Evolutionary conservation across 2,797 vertebrate species (phyloP).

Genomic region (Pyrocephalus nanus): DNA sequence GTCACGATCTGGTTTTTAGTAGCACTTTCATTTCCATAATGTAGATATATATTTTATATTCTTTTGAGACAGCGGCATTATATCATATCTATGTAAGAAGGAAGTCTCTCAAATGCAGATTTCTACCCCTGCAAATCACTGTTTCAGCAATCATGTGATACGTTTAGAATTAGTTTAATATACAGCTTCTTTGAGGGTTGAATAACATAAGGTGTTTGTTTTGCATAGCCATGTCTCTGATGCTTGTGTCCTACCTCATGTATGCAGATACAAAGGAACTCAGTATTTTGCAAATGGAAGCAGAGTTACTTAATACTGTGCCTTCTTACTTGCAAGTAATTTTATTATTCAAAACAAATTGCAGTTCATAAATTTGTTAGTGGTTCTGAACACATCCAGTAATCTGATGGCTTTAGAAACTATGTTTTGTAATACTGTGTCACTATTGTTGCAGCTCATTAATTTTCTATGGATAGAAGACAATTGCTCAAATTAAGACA

Average conservation of each 20-base stretch:
- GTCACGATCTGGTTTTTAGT: not conserved
- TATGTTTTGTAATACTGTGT: not conserved
- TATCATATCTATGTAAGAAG: not conserved
- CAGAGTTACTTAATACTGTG: not conserved
- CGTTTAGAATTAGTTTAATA: not conserved
- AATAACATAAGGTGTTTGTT: not conserved
- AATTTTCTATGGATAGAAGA: not conserved
- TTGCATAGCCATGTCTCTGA: not conserved
- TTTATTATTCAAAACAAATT: not conserved
- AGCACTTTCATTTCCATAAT: not conserved
- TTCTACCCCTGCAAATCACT: not conserved
- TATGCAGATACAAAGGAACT: not conserved
- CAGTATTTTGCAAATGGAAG: not conserved
- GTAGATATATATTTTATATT: not conserved
- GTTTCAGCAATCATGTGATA: not conserved
- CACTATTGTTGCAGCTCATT: not conserved
- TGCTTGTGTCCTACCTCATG: not conserved
- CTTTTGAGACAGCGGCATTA: not conserved
- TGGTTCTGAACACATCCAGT: not conserved
- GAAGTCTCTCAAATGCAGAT: not conserved
- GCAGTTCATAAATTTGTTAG: not conserved
- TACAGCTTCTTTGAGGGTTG: not conserved
- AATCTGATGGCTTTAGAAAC: not conserved
- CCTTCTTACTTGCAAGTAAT: not conserved
- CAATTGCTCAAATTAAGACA: not conserved